Evolutionary conservation across 2,888 invertebrate species (phyloP).

Genomic region (Thera britannica): DNA sequence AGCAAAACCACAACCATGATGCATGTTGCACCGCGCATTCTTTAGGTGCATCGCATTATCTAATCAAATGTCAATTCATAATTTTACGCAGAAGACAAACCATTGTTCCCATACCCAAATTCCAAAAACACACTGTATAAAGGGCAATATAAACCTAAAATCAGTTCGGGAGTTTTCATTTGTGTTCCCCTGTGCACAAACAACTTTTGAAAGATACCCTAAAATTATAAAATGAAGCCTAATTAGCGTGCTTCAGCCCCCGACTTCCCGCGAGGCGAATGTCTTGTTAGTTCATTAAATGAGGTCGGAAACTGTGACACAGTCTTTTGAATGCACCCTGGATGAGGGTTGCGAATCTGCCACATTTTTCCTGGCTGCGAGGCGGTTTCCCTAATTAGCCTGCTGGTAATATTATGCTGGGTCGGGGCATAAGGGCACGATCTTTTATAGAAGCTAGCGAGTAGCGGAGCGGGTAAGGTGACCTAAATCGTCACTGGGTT

Average conservation of each 20-base stretch:
- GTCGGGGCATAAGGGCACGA: conserved; percentile 26
- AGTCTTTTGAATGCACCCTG: conserved; percentile 18
- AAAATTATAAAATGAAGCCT: not conserved
- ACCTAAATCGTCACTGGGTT: not conserved
- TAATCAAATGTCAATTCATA: too few species aligned
- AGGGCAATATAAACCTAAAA: too few species aligned
- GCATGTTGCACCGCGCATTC: too few species aligned
- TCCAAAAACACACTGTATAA: too few species aligned
- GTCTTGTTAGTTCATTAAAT: conserved; percentile 19
- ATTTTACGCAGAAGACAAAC: too few species aligned
- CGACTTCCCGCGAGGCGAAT: conserved; percentile 3
- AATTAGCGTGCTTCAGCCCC: conserved; percentile 10
- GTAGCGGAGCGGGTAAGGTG: conserved; percentile 12
- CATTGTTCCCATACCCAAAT: too few species aligned
- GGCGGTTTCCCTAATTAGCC: conserved; percentile 40
- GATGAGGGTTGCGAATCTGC: conserved; percentile 34
- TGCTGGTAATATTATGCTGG: conserved; percentile 38
- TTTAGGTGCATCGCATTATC: too few species aligned
- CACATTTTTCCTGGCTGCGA: conserved; percentile 40
- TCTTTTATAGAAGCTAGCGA: not conserved
- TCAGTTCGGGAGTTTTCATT: too few species aligned
- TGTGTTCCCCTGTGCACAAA: too few species aligned
- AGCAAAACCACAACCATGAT: too few species aligned
- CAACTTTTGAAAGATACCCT: too few species aligned
- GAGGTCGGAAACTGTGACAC: conserved; percentile 22